Percentiles rank a stretch among this genome's conserved stretches.
These are phyloP conservation scores for Paracanthobrama guichenoti DNA, from an alignment of 2,113 vertebrate species.

Conservation along the genomic window DNA sequence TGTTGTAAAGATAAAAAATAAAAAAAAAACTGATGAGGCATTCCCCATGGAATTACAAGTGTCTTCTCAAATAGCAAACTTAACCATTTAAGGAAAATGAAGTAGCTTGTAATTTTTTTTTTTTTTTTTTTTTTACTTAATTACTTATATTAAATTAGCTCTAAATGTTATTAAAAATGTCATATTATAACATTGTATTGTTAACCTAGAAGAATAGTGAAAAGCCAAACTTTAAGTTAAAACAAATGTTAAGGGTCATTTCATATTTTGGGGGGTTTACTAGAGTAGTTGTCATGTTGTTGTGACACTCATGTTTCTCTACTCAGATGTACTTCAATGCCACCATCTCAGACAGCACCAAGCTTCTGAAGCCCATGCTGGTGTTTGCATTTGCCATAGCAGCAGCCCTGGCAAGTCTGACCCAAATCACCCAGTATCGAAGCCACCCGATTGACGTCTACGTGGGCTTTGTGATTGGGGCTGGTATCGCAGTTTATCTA, in stretches of 20 bases:
- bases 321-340: slow-evolving; percentile 98
- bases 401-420: slow-evolving; percentile 92
- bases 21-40: not conserved
- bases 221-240: not conserved
- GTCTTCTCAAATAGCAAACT: not conserved
- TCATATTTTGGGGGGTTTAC: not conserved
- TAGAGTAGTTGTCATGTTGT: not conserved
- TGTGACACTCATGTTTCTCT: not conserved
- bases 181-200: not conserved
- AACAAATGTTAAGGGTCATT: not conserved
- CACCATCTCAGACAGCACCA: slow-evolving; percentile 92
- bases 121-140: too few species aligned
- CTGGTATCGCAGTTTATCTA: slow-evolving; percentile 94
- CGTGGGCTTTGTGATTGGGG: slow-evolving; percentile 93
- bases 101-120: not conserved
- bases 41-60: not conserved
- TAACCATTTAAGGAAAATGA: not conserved
- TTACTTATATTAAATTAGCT: not conserved
- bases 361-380: slow-evolving; percentile 94
- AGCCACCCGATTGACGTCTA: slow-evolving; percentile 97
- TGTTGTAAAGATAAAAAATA: not conserved
- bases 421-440: slow-evolving; percentile 94
- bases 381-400: slow-evolving; percentile 95
- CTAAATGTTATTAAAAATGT: not conserved
- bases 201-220: not conserved